Evolutionary conservation across 2,797 vertebrate species (phyloP).

Genomic region (Sebastes miniatus): DNA sequence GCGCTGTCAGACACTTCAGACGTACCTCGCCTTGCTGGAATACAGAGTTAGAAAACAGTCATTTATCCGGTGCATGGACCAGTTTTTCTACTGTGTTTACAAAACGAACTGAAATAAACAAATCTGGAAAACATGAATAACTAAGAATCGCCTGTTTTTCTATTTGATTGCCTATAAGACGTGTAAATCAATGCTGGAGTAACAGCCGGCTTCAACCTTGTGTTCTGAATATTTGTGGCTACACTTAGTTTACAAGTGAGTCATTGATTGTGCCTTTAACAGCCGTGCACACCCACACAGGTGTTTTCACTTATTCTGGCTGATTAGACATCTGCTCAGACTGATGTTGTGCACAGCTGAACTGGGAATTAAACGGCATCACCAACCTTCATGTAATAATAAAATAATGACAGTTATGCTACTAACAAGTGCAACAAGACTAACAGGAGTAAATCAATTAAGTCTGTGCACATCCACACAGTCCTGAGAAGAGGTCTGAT

Average conservation of each 20-base stretch:
- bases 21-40: conserved; percentile 97
- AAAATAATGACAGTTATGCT: not conserved
- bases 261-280: not conserved
- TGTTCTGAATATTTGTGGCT: not conserved
- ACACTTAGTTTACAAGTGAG: not conserved
- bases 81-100: not conserved
- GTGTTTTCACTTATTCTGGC: not conserved
- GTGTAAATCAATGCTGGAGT: not conserved
- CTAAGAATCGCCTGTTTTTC: not conserved
- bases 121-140: not conserved
- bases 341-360: not conserved
- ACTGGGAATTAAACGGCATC: not conserved
- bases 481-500: not conserved
- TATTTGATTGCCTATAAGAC: not conserved
- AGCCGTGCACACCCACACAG: not conserved
- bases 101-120: not conserved
- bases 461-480: not conserved
- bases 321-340: not conserved
- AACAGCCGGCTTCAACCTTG: not conserved
- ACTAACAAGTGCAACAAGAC: not conserved
- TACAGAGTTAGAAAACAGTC: not conserved
- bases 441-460: not conserved
- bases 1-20: conserved; percentile 97
- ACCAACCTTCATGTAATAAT: not conserved
- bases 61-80: not conserved